Conservation (phyloP, 1,140 invertebrate genomes). For the Lepidotrigona ventralis region DNA sequence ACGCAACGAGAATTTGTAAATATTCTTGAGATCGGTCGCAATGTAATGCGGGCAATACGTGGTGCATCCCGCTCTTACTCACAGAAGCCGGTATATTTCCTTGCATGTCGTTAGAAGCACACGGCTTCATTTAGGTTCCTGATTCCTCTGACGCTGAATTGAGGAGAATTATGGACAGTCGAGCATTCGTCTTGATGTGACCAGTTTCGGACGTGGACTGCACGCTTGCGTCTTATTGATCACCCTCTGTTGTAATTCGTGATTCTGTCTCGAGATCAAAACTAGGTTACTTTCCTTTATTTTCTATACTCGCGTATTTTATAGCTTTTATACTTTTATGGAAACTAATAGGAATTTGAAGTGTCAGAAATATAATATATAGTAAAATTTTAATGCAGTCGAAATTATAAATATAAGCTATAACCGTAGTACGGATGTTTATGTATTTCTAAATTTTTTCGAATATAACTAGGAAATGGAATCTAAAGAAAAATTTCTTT, state of each 20-base stretch:
- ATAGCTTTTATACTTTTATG: too few species aligned
- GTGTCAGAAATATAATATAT: neutral
- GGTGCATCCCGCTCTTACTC: conserved; percentile 22
- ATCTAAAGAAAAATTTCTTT: too few species aligned
- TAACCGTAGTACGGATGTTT: too few species aligned
- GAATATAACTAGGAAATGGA: too few species aligned
- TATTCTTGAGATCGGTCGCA: conserved; percentile 53
- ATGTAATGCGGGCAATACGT: conserved; percentile 35
- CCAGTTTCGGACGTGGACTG: neutral
- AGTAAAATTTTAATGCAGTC: neutral
- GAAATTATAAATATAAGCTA: neutral
- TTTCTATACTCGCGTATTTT: too few species aligned
- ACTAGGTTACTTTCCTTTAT: neutral
- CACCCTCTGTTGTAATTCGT: neutral
- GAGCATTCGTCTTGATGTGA: neutral
- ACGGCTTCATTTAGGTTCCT: conserved; percentile 25
- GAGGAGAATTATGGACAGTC: neutral
- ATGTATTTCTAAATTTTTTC: too few species aligned
- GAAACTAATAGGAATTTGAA: neutral
- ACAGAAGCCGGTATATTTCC: conserved; percentile 27
- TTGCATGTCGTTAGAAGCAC: conserved; percentile 42
- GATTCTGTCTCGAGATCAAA: neutral
- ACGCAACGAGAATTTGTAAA: conserved; percentile 77
- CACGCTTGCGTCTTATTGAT: neutral
- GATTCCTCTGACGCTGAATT: neutral